phyloP scores from a whole-genome alignment of 2,888 invertebrate species.

The Andrena hattorfiana region DNA sequence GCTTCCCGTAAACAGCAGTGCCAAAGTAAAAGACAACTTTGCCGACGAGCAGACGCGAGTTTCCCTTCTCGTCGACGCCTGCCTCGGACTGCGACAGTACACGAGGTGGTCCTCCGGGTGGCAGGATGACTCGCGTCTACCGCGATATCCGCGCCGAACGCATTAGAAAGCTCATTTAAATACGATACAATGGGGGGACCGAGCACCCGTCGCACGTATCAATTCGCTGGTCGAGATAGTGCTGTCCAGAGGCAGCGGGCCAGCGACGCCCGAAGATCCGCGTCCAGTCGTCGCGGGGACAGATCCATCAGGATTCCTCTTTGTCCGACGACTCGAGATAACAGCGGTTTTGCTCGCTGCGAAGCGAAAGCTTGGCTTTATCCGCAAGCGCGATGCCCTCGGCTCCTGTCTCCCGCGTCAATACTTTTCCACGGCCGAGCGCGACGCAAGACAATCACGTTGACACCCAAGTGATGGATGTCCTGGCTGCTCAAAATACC shows the following conservation, averaged over 20 bases:
- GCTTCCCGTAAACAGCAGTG: background rate
- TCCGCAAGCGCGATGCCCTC: background rate
- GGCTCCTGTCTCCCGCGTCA: constrained; percentile 64
- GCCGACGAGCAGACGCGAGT: background rate
- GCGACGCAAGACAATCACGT: constrained; percentile 84
- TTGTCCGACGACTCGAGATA: background rate
- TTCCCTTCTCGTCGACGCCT: background rate
- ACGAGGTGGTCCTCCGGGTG: background rate
- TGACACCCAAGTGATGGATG: constrained; percentile 85
- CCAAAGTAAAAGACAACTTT: background rate
- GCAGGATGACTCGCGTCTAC: constrained; percentile 67
- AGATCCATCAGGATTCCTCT: background rate
- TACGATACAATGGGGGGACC: constrained; percentile 77
- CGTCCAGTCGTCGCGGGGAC: background rate
- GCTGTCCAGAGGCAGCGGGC: constrained; percentile 60
- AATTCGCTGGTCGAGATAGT: constrained; percentile 70
- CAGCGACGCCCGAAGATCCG: background rate
- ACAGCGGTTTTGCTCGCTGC: background rate
- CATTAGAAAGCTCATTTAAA: constrained; percentile 83
- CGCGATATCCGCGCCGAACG: constrained; percentile 76
- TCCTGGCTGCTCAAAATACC: constrained; percentile 79
- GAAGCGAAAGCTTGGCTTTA: background rate
- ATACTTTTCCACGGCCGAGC: constrained; percentile 78
- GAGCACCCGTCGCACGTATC: constrained; percentile 65
- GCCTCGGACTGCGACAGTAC: background rate